Conservation (phyloP, 2,797 vertebrate genomes). For the Semaprochilodus insignis region DNA sequence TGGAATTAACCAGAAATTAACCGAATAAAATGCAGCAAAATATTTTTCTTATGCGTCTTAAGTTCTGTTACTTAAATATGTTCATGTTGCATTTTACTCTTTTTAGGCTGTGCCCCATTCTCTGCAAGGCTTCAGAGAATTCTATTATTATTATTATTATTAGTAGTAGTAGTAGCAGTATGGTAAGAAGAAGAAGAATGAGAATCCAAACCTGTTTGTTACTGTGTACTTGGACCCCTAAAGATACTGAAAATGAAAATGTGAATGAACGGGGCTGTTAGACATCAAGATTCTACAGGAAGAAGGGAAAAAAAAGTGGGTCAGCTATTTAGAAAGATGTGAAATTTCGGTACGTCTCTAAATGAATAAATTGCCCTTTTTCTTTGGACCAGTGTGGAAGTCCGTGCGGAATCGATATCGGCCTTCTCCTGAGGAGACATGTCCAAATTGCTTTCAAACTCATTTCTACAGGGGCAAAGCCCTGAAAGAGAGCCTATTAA, state of each 20-base stretch:
- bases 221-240: background rate
- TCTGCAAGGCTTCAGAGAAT: background rate
- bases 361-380: slow-evolving; percentile 76
- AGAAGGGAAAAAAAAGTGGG: slow-evolving; percentile 60
- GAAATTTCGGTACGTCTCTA: slow-evolving; percentile 62
- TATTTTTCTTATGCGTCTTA: no score
- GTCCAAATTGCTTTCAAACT: slow-evolving; percentile 81
- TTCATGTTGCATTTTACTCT: background rate
- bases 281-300: slow-evolving; percentile 3
- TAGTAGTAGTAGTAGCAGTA: no score
- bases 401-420: slow-evolving; percentile 79
- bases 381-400: slow-evolving; percentile 71
- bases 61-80: no score
- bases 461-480: slow-evolving; percentile 74
- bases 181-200: no score
- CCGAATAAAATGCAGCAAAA: no score
- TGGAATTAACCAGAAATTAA: no score
- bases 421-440: slow-evolving; percentile 74
- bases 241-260: slow-evolving; percentile 41
- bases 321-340: slow-evolving; percentile 80
- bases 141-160: no score
- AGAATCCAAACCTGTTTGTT: slow-evolving; percentile 53
- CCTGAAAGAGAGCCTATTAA: slow-evolving; percentile 69
- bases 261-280: slow-evolving; percentile 12
- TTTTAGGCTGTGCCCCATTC: background rate